phyloP scores from a whole-genome alignment of 2,888 invertebrate species.

The Synanthedon myopaeformis region DNA sequence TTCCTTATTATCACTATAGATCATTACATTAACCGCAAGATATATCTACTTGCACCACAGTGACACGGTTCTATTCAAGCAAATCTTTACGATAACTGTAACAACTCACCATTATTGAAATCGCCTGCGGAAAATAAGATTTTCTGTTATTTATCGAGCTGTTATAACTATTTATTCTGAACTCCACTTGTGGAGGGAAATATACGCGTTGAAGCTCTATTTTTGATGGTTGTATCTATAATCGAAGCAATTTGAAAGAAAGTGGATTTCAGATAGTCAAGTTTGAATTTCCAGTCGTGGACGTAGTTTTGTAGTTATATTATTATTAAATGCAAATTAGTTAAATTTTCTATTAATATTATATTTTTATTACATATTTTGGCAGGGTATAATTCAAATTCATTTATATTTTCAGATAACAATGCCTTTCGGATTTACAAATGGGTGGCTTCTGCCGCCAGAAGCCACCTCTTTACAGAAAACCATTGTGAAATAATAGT shows the following conservation, averaged over 20 bases:
- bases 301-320: too few relatives aligned
- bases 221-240: not conserved
- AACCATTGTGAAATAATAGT: too few relatives aligned
- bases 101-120: slow-evolving; percentile 11
- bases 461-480: too few relatives aligned
- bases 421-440: too few relatives aligned
- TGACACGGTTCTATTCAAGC: slow-evolving; percentile 9
- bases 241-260: slow-evolving; percentile 6
- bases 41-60: not conserved
- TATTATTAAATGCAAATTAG: too few relatives aligned
- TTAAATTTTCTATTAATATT: too few relatives aligned
- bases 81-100: slow-evolving; percentile 3
- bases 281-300: not conserved
- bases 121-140: slow-evolving; percentile 18
- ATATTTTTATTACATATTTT: too few relatives aligned
- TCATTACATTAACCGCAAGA: not conserved
- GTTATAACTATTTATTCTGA: not conserved
- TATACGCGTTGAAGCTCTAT: not conserved
- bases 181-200: not conserved
- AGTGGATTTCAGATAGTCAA: not conserved
- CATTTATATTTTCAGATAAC: too few relatives aligned
- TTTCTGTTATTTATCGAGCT: slow-evolving; percentile 9
- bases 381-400: too few relatives aligned
- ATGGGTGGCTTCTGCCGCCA: too few relatives aligned
- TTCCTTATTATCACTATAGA: not conserved